phyloP scores from a whole-genome alignment of 2,888 invertebrate genomes.

The Pachydiplax longipennis region DNA sequence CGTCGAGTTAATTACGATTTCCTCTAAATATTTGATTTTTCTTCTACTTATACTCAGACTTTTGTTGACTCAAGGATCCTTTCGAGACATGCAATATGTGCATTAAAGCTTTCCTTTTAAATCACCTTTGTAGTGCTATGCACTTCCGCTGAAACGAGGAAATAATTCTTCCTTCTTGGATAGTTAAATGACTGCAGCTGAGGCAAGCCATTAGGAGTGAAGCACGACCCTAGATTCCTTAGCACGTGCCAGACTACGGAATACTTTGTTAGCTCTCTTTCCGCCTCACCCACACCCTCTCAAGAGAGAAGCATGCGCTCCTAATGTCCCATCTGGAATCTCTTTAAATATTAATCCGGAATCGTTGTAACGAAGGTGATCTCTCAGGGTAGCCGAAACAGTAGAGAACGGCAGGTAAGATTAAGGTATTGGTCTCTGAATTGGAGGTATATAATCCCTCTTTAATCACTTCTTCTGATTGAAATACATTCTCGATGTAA shows the following conservation, averaged over 20 bases:
- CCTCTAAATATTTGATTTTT: background rate
- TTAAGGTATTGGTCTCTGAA: too few species aligned
- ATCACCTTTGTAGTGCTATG: too few species aligned
- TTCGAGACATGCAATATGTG: too few species aligned
- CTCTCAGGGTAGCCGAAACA: background rate
- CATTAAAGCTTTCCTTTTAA: too few species aligned
- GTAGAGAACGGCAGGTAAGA: background rate
- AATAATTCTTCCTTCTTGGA: too few species aligned
- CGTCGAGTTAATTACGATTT: background rate
- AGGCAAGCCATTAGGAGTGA: too few species aligned
- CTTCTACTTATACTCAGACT: background rate
- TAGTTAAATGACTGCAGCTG: too few species aligned
- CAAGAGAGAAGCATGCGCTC: background rate
- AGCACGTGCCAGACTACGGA: background rate
- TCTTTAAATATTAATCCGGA: background rate
- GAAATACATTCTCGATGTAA: too few species aligned
- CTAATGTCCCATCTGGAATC: background rate
- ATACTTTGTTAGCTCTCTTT: background rate
- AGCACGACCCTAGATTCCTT: background rate
- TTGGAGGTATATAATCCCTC: too few species aligned
- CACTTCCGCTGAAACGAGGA: too few species aligned
- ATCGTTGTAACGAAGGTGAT: background rate
- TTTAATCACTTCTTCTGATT: too few species aligned
- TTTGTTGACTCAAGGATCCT: too few species aligned
- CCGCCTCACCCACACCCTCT: background rate